A percentile compares a stretch with the other conserved stretches of the same genome.
phyloP scores from a whole-genome alignment of 2,113 vertebrate species.

The Hippocampus barbouri region DNA sequence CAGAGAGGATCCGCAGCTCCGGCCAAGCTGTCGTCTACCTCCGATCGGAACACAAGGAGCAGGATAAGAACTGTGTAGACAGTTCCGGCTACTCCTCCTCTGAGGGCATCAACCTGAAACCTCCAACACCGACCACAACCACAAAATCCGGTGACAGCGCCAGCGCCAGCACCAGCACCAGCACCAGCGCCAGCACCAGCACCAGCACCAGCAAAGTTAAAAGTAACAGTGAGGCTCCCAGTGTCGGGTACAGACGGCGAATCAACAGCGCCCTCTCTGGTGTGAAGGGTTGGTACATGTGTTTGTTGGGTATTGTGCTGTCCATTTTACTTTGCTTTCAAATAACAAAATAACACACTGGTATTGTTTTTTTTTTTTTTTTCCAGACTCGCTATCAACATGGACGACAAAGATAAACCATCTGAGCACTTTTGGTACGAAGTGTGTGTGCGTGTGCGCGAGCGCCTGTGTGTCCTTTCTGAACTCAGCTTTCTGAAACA shows the following conservation, averaged over 20 bases:
- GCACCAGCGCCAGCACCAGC: no score
- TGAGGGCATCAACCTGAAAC: conserved; percentile 42
- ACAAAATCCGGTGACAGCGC: background rate
- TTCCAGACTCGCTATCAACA: conserved; percentile 19
- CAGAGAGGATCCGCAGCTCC: conserved; percentile 20
- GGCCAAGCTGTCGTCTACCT: conserved; percentile 13
- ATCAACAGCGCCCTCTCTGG: conserved; percentile 20
- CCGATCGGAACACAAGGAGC: conserved; percentile 24
- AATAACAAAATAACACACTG: background rate
- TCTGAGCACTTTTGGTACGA: conserved; percentile 29
- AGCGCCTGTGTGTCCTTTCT: background rate
- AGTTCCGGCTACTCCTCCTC: conserved; percentile 71
- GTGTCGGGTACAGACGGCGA: conserved; percentile 4
- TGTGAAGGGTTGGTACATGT: conserved; percentile 29
- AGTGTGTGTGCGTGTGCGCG: background rate
- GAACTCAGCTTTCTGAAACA: no score
- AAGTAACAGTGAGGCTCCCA: background rate
- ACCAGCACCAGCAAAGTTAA: background rate
- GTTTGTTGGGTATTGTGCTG: background rate
- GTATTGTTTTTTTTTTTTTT: background rate
- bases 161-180: background rate
- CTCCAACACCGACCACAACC: background rate
- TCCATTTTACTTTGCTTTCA: background rate
- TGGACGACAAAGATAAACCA: conserved; percentile 14
- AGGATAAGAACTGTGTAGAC: conserved; percentile 39